Base-by-base conservation (phyloP, 1,140 invertebrate species). In the Lasioglossum albipes region DNA sequence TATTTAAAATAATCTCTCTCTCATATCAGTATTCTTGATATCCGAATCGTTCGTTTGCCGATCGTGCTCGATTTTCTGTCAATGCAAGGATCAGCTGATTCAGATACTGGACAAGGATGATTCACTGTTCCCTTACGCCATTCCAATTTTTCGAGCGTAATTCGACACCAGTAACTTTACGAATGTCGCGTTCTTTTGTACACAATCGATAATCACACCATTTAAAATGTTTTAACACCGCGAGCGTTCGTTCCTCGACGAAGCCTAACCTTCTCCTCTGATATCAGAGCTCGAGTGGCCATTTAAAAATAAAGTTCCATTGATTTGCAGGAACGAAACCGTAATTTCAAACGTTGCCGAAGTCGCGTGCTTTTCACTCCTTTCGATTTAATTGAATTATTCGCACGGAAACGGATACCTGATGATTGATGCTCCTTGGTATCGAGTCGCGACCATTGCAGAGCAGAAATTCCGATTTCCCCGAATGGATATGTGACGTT, bases 211-310 rank as follows among this genome's bases (percentile, higher is more conserved):
- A 73, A 59, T 31, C 49, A 49, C 61, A 54, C 27, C 18, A 45
- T 69, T 75, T 62, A 61, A 54, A 81, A 65, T 57, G 22, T 59
- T 67, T 73, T 69, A 67, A 31, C 36, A 66, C 64, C 52, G 62
- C 62, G 52, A 77, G 73, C 61, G 36, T 65, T 77, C 59, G 31
- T 41, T 69, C 49, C 42, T 36, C 13, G 57, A 12, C 41, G 54
- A 54, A 52, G 72, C 62, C 84, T 84, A 85, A 85, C 73, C 78
- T 73, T 77, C 6, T 45, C 67, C 49, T 62, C 42, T 54, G 52
- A 52, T 54, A 57, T 7, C 0, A 16, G 7, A 5, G 42, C 10
- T 57, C 77, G 27, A 73, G 66, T 45, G 42, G 80, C n/a, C 49
- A 81, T 70, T 45, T 61, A 31, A 67, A 59, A 67, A 59, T 18